These are phyloP conservation scores for Epinotia ramella DNA, from an alignment of 2,888 invertebrate species.

Conservation along the genomic window DNA sequence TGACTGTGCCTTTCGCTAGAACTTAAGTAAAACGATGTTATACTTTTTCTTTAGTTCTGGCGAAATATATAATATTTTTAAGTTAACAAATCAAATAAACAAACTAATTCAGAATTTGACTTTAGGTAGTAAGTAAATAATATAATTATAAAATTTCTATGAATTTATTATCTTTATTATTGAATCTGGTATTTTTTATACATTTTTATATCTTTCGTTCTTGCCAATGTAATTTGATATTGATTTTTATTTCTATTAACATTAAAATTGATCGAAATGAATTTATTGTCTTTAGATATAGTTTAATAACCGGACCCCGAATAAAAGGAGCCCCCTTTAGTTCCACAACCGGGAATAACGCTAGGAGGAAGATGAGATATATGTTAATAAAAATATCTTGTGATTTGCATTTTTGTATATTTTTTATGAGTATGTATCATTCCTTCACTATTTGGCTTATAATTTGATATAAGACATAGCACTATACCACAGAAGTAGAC, in stretches of 20 bases:
- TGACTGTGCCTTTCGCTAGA: too few relatives aligned
- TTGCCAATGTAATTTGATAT: conserved; percentile 32
- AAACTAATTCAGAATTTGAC: background rate
- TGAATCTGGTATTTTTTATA: conserved; percentile 12
- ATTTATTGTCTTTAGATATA: background rate
- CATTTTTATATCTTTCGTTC: conserved; percentile 14
- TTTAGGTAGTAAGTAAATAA: background rate
- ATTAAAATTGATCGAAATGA: conserved; percentile 6
- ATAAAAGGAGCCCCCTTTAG: too few relatives aligned
- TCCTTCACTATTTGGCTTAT: background rate
- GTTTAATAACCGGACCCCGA: too few relatives aligned
- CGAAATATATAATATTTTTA: too few relatives aligned
- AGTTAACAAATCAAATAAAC: background rate
- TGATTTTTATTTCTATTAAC: background rate
- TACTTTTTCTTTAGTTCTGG: too few relatives aligned
- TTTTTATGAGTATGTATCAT: conserved; percentile 17
- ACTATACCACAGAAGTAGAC: background rate
- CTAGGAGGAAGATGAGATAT: too few relatives aligned
- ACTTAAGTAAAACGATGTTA: too few relatives aligned
- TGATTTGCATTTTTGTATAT: conserved; percentile 21
- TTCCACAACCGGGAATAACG: too few relatives aligned
- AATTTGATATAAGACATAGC: background rate
- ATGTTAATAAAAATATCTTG: background rate
- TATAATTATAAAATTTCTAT: conserved; percentile 5
- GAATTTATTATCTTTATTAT: conserved; percentile 27